Base-by-base conservation (phyloP, 2,113 vertebrate genomes). In the Xenopus laevis region DNA sequence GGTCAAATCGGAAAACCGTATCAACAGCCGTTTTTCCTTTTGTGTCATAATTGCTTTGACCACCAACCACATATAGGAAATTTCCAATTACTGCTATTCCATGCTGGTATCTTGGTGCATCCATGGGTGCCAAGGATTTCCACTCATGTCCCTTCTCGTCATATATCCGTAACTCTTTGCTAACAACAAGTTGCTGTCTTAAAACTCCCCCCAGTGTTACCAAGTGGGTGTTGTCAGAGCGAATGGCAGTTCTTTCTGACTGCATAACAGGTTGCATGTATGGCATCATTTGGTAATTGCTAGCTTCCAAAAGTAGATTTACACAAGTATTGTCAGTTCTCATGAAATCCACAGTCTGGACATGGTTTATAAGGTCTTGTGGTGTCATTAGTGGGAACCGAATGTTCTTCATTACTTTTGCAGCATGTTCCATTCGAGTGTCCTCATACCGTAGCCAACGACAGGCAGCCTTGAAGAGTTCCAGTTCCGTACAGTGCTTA, bases 221-320 rank as follows among this genome's bases (percentile, higher is more conserved):
- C 85, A 99, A 84, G 87, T 98, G 96, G 16, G 96, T 94, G 53
- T 90, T 95, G 87, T 99, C 96, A 0, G 97, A 99, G 40, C 96
- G 94, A 83, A 98, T 96, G 82, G 94, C 95, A 78, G 97, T 99
- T 77, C 96, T 89, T 87, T 99, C 97, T 1, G 96, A 98, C 93
- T 99, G 97, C 97, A 99, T 98, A 21, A 99, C 97, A 0, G 97
- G 97, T 77, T 99, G 97, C 96, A 99, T 99, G 84, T 94, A 98
- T 4, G 97, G 97, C 97, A 99, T 98, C 96, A 99, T 99, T 86
- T 99, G 97, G 92, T 99, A 99, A 82, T 99, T 99, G 89, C 96
- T 98, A 85, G 97, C 97, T 85, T 99, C 97, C 87, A 99, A 86
- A 27, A 99, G 94, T 73, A 99, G 85, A 89, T 99, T 99, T 69